Evolutionary conservation across 2,888 invertebrate species (phyloP).

Genomic region (Glyphotaelius pellucidus): DNA sequence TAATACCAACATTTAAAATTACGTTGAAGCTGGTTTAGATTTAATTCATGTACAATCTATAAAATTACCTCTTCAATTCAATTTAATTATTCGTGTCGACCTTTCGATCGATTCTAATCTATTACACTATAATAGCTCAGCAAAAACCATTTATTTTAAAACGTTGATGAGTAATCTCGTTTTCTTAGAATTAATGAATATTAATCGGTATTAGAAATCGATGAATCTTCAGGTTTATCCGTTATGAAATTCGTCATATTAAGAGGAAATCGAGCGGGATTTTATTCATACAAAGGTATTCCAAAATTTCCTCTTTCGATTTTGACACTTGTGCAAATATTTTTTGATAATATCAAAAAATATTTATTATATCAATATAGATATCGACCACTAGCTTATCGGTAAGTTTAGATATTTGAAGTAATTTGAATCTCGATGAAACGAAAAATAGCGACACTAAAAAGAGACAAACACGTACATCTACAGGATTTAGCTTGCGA

Average conservation of each 20-base stretch:
- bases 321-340: no score
- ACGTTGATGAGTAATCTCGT: background rate
- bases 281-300: no score
- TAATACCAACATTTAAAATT: background rate
- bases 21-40: background rate
- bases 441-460: no score
- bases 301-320: no score
- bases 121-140: background rate
- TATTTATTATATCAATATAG: no score
- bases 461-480: no score
- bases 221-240: background rate
- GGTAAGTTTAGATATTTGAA: no score
- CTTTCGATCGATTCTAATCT: background rate
- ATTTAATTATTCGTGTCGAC: background rate
- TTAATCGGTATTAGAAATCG: background rate
- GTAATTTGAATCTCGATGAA: no score
- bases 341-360: no score
- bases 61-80: background rate
- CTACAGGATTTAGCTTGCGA: no score
- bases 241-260: background rate
- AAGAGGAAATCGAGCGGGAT: no score
- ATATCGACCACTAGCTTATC: no score
- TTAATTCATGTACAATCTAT: background rate
- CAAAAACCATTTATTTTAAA: background rate
- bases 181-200: background rate